Evolutionary conservation across 2,797 vertebrate genomes (phyloP).

Genomic region (Simalia tracyae): DNA sequence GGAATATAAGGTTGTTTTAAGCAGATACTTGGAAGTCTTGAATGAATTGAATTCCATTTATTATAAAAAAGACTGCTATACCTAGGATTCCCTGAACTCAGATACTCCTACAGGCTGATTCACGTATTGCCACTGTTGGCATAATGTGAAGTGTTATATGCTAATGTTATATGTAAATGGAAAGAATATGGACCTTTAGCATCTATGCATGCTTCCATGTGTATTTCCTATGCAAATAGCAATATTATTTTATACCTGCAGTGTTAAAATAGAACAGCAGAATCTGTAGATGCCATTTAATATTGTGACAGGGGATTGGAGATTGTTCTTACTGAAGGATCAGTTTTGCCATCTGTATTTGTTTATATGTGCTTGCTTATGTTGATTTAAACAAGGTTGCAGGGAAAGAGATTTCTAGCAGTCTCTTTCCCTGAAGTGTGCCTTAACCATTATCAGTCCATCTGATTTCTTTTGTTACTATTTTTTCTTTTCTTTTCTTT

Average conservation of each 20-base stretch:
- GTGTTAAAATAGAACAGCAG: not conserved
- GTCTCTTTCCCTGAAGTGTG: no score
- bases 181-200: not conserved
- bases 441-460: not conserved
- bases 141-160: not conserved
- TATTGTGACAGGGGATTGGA: not conserved
- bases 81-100: not conserved
- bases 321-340: not conserved
- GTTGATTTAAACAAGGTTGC: not conserved
- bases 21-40: slow-evolving; percentile 37
- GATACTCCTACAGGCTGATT: not conserved
- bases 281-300: not conserved
- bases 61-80: not conserved
- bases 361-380: not conserved
- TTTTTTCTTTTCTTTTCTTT: not conserved
- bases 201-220: not conserved
- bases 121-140: no score
- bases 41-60: slow-evolving; percentile 40
- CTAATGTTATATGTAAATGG: not conserved
- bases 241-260: not conserved
- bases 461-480: not conserved
- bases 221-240: not conserved
- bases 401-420: not conserved
- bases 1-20: slow-evolving; percentile 55
- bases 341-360: not conserved